Evolutionary conservation across 92 coral and sea anemone species (phyloP).

Genomic region (Scolanthus callimorphus): DNA sequence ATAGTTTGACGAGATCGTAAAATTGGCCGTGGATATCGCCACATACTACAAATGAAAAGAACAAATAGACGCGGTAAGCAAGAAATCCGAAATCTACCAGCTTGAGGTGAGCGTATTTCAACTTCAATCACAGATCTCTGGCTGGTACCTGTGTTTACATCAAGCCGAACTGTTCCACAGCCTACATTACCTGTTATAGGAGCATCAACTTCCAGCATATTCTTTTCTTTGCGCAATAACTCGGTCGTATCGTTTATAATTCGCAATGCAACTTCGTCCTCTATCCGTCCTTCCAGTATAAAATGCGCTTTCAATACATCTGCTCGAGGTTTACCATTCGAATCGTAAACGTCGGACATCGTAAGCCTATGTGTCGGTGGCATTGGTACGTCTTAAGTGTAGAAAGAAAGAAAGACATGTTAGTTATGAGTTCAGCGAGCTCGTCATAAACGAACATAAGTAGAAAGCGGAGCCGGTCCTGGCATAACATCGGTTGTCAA

Average conservation of each 20-base stretch:
- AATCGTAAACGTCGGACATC: slow-evolving; percentile 78
- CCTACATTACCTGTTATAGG: slow-evolving; percentile 91
- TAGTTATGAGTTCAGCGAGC: slow-evolving; percentile 19
- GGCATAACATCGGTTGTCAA: slow-evolving; percentile 42
- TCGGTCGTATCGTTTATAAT: slow-evolving; percentile 83
- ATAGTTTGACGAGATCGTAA: slow-evolving; percentile 95
- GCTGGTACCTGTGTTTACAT: slow-evolving; percentile 21
- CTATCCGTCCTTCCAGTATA: slow-evolving; percentile 90
- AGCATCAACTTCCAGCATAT: slow-evolving; percentile 96
- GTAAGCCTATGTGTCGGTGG: slow-evolving; percentile 90
- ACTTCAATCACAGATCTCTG: slow-evolving; percentile 2
- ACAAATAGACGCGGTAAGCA: slow-evolving; percentile 45
- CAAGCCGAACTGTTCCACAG: slow-evolving; percentile 1
- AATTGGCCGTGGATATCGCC: slow-evolving; percentile 99
- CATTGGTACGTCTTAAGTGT: slow-evolving; percentile 87
- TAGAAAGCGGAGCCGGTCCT: slow-evolving; percentile 15
- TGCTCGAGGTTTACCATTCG: slow-evolving; percentile 83
- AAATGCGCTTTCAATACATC: slow-evolving; percentile 92
- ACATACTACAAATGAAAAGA: slow-evolving; percentile 68
- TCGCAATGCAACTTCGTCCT: slow-evolving; percentile 86
- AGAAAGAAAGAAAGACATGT: slow-evolving; percentile 39
- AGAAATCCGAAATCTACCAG: no score
- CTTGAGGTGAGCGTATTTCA: no score
- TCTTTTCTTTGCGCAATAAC: slow-evolving; percentile 78
- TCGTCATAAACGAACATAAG: slow-evolving; percentile 16